phyloP scores from a whole-genome alignment of 2,113 vertebrate genomes.

The Sterrhoptilus dennistouni region DNA sequence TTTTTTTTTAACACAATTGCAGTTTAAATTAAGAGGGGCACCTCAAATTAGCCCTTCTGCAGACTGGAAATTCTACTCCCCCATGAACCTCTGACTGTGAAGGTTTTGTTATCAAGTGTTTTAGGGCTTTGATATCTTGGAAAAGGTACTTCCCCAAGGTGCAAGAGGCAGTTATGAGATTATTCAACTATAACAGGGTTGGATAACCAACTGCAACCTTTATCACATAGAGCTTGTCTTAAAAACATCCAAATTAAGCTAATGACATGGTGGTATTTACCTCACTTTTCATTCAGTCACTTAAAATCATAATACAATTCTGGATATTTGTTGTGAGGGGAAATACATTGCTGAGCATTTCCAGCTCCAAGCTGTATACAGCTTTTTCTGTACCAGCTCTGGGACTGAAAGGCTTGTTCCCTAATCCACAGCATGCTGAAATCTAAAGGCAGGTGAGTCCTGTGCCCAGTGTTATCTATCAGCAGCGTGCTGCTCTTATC shows the following conservation, averaged over 20 bases:
- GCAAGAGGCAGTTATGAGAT: neutral
- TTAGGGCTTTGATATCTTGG: neutral
- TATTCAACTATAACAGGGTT: neutral
- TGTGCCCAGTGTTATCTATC: neutral
- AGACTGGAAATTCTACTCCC: neutral
- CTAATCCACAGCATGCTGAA: neutral
- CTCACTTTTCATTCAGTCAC: neutral
- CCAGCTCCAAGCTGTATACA: neutral
- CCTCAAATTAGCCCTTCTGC: neutral
- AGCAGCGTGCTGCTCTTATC: neutral
- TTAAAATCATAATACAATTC: neutral
- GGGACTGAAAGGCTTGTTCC: neutral
- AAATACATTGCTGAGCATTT: neutral
- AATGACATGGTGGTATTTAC: neutral
- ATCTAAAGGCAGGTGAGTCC: neutral
- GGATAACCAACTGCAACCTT: neutral
- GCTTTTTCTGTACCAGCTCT: neutral
- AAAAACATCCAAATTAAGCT: neutral
- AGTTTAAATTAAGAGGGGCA: neutral
- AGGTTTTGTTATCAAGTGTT: neutral
- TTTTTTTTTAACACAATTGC: neutral
- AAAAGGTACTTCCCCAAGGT: neutral
- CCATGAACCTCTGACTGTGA: neutral
- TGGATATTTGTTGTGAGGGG: neutral
- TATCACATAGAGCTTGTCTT: neutral